Evolutionary conservation across 2,888 invertebrate species (phyloP).

Genomic region (Meliscaeva auricollis): DNA sequence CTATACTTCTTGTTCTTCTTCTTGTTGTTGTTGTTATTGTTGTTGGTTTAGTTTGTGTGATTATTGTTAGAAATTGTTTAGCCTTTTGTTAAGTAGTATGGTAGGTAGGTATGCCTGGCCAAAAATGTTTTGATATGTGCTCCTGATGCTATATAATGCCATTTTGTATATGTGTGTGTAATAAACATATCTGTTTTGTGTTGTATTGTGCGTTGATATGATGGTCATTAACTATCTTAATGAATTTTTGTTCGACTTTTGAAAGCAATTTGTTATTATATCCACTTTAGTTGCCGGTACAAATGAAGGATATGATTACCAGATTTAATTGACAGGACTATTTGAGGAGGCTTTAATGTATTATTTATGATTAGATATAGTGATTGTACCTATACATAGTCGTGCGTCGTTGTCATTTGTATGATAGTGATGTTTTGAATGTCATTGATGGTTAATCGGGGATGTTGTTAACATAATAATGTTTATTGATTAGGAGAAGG

Average conservation of each 20-base stretch:
- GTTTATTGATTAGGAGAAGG: slow-evolving; percentile 1
- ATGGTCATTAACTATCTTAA: slow-evolving; percentile 48
- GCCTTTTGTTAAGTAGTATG: slow-evolving; percentile 34
- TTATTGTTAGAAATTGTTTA: slow-evolving; percentile 27
- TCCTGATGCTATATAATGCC: slow-evolving; percentile 14
- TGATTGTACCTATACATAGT: not conserved
- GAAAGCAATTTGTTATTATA: slow-evolving; percentile 39
- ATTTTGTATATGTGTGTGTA: not conserved
- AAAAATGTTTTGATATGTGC: not conserved
- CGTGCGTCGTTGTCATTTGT: not conserved
- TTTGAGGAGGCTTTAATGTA: slow-evolving; percentile 26
- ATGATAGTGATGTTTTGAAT: slow-evolving; percentile 27
- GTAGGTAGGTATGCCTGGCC: not conserved
- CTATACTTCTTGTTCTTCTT: not conserved
- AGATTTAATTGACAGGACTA: slow-evolving; percentile 43
- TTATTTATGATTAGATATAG: slow-evolving; percentile 18
- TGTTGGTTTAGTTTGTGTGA: slow-evolving; percentile 2
- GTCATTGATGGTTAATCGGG: slow-evolving; percentile 24
- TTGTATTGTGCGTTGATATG: not conserved
- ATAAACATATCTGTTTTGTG: slow-evolving; percentile 28
- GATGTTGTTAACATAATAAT: slow-evolving; percentile 19
- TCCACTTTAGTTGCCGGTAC: slow-evolving; percentile 22
- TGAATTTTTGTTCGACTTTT: slow-evolving; percentile 39
- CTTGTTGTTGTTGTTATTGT: slow-evolving; percentile 5
- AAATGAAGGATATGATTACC: slow-evolving; percentile 41